Base-by-base conservation (phyloP, 2,113 vertebrate genomes). In the Chionodraco myersi region DNA sequence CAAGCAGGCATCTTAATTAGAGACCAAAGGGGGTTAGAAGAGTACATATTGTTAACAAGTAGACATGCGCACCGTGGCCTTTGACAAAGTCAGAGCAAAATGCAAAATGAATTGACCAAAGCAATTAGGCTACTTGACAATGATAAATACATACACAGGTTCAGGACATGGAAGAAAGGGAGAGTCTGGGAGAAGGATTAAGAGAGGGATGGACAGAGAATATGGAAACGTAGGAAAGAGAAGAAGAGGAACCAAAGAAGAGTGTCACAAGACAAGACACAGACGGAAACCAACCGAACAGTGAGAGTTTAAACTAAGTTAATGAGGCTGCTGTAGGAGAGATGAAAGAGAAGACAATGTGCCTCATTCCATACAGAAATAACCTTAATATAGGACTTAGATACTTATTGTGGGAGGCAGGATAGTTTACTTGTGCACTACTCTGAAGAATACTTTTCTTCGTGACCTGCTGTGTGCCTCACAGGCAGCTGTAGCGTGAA, bases 341-440 rank as follows among this genome's bases (percentile, higher is more conserved):
- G 62, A 68, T 41, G 51, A 76, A 69, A 80, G 57, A 49, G 16
- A 0, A 15, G 16, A 51, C 60, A 16, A 16, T 26, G 44, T 34
- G 62, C 14, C 66, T 64, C 45, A 30, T 61, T 82, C 59, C 72
- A 45, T 44, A 9, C 64, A 51, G 75, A 69, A 76, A 74, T 72
- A 72, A 69, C 64, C 69, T 78, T 60, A 79, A 80, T 79, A 81
- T 51, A 59, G 7, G 54, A 78, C 75, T 61, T 12, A 52, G 48
- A 79, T 65, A 57, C 44, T 70, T 64, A 45, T 41, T 67, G 62
- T 53, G 15, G 34, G 63, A 53, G 30, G 49, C 74, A 47, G 54
- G 72, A 71, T 54, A 57, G 34, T 73, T 87, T 71, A 16, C 45
- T 81, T 67, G 63, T 75, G 68, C 54, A n/a, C 26, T 58, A 36